A percentile compares a stretch with the other conserved stretches of the same genome.
phyloP scores from a whole-genome alignment of 37 sponge, comb jelly and placozoan genomes.

The Chondrilla cf. caribensis region DNA sequence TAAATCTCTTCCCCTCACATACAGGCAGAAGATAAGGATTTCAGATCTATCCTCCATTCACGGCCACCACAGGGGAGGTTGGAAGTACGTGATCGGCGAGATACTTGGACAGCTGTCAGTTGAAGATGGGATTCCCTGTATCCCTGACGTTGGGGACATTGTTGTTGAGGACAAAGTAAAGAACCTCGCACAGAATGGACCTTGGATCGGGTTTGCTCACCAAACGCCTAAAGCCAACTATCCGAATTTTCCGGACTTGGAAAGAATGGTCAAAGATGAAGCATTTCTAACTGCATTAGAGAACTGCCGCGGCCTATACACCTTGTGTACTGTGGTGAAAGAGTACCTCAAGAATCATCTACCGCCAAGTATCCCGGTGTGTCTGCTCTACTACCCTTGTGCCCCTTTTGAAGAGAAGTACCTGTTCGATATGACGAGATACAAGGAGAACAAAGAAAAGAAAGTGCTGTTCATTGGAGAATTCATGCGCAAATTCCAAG shows the following conservation, averaged over 20 bases:
- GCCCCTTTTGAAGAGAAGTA: slow-evolving; percentile 36
- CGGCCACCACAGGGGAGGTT: slow-evolving; percentile 63
- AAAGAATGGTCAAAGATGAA: slow-evolving; percentile 27
- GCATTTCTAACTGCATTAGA: slow-evolving; percentile 24
- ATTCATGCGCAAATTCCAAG: slow-evolving; percentile 49
- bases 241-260: slow-evolving; percentile 38
- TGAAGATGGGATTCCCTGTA: slow-evolving; percentile 38
- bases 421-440: slow-evolving; percentile 32
- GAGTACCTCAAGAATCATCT: slow-evolving; percentile 31
- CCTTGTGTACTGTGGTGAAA: slow-evolving; percentile 32
- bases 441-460: background rate
- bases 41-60: slow-evolving; percentile 22
- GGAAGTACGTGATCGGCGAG: slow-evolving; percentile 34
- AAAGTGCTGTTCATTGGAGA: slow-evolving; percentile 44
- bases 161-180: slow-evolving; percentile 1
- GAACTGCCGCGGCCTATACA: slow-evolving; percentile 51
- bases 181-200: background rate
- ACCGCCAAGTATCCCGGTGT: slow-evolving; percentile 20
- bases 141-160: slow-evolving; percentile 42
- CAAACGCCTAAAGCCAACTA: slow-evolving; percentile 46
- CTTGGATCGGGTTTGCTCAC: slow-evolving; percentile 62
- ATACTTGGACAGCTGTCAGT: slow-evolving; percentile 17
- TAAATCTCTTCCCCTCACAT: background rate
- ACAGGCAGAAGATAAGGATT: slow-evolving; percentile 40
- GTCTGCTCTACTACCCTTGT: slow-evolving; percentile 30